Evolutionary conservation across 2,888 invertebrate species (phyloP).

Genomic region (Siphlonurus alternatus): DNA sequence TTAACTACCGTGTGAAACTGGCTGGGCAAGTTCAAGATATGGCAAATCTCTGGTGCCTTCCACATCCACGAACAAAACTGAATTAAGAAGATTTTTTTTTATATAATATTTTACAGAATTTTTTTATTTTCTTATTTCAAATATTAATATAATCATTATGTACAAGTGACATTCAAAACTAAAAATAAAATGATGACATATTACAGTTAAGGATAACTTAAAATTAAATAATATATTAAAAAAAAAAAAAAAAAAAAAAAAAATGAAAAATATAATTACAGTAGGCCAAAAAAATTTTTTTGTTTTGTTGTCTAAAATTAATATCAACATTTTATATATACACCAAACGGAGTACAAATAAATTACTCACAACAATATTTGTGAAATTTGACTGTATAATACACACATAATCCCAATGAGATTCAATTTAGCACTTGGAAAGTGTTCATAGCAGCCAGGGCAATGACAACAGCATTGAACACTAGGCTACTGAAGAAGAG

Average conservation of each 20-base stretch:
- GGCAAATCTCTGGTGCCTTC: too few relatives aligned
- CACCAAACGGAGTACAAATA: background rate
- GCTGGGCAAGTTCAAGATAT: background rate
- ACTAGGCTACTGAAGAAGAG: background rate
- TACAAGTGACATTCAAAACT: background rate
- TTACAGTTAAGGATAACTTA: background rate
- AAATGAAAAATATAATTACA: background rate
- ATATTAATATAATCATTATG: background rate
- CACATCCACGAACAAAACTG: too few relatives aligned
- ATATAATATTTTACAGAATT: background rate
- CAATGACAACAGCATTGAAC: constrained; percentile 1
- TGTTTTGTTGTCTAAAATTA: background rate
- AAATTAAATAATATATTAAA: background rate
- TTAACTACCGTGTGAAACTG: background rate
- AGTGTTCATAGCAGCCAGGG: background rate
- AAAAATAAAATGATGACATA: background rate
- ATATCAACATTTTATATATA: background rate
- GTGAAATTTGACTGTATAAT: too few relatives aligned
- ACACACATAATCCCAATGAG: too few relatives aligned
- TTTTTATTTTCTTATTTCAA: background rate
- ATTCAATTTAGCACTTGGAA: too few relatives aligned
- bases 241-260: background rate
- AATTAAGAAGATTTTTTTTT: background rate
- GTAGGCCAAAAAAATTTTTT: background rate
- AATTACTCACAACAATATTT: too few relatives aligned